Evolutionary conservation across 2,113 vertebrate genomes (phyloP), one percentile per base, ranked within the genome.

Genomic region (Heterocephalus glaber): DNA sequence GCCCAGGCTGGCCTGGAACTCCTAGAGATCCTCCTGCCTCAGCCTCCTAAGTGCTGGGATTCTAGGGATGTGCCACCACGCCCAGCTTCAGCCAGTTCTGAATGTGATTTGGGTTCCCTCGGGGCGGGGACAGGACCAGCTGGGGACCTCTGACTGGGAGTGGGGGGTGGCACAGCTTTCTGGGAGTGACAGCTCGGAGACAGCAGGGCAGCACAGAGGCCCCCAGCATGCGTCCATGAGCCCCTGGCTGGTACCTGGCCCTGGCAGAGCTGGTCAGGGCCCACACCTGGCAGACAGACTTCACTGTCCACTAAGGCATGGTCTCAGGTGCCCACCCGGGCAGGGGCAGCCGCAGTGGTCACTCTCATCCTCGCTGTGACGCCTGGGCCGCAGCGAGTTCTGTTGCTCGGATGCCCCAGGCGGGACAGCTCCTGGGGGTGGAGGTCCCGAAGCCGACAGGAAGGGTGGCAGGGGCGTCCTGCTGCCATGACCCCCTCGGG

Each of bases 361-460:
- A 95, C n/a, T 97, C 96, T 7, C 6, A 3, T 91, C 52, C 60
- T 17, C 9, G 54, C 72, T 88, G 82, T 83, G 68, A 24, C 74
- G n/a, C 60, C 85, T 60, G 12, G 77, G 89, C 63, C 49, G 65
- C 65, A 22, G 41, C 33, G 26, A 66, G 90, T 33, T 72, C 87
- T 74, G 90, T 82, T 82, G 94, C 87, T 54, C 66, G 22, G 86
- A 44, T 41, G 80, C 58, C 87, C 87, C n/a, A 68, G 61, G 70
- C 47, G 81, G 65, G 47, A 49, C 80, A 96, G 86, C 68, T 70
- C 20, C 35, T 95, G 52, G 82, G 24, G 38, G 0, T 12, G 13
- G 41, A 22, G 54, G 11, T 60, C 11, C 38, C 86, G 94, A 95
- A 87, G 66, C 33, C n/a, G 79, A 96, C 94, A 83, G 79, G 79